phyloP scores from a whole-genome alignment of 2,113 vertebrate genomes.

The Rhineura floridana region DNA sequence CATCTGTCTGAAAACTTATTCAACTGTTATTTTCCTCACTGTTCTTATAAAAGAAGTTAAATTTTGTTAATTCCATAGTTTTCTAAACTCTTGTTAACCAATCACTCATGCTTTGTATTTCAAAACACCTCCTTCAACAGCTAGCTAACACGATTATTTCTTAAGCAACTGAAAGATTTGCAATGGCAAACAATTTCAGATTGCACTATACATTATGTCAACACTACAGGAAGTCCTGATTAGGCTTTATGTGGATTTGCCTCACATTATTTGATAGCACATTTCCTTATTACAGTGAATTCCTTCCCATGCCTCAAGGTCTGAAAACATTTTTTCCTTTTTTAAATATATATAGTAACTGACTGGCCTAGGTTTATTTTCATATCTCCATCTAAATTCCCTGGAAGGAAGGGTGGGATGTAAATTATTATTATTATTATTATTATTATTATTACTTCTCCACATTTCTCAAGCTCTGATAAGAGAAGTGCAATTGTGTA shows the following conservation, averaged over 20 bases:
- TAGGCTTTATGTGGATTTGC: background rate
- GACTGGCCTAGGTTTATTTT: too few relatives aligned
- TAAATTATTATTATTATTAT: too few relatives aligned
- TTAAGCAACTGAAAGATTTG: background rate
- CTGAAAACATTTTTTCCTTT: background rate
- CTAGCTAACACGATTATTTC: background rate
- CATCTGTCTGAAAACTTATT: background rate
- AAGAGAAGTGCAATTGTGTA: background rate
- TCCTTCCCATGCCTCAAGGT: background rate
- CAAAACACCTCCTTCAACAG: background rate
- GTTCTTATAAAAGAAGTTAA: background rate
- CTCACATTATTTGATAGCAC: background rate
- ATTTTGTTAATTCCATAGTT: background rate
- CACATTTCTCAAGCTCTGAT: background rate
- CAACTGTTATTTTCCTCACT: too few relatives aligned
- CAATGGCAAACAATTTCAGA: background rate
- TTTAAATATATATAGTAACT: too few relatives aligned
- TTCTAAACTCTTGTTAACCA: background rate
- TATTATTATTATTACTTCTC: background rate
- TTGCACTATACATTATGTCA: background rate
- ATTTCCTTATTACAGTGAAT: background rate
- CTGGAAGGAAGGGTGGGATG: too few relatives aligned
- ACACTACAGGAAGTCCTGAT: background rate
- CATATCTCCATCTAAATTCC: too few relatives aligned
- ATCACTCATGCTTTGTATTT: background rate